Evolutionary conservation across 2,113 vertebrate species (phyloP).

Genomic region (Ornithorhynchus anatinus): DNA sequence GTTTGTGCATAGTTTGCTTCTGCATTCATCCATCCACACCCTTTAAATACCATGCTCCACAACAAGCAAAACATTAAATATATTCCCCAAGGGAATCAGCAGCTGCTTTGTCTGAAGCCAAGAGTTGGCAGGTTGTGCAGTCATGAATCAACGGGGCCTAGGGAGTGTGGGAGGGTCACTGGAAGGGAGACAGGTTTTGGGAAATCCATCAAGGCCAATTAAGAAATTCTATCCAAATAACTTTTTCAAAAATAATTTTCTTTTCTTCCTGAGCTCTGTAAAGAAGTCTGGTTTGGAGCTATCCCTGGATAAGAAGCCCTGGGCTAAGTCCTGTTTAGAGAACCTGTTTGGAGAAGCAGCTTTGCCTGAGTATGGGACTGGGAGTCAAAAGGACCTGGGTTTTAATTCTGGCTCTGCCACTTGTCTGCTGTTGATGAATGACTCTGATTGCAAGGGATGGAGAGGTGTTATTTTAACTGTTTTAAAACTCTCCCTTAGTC

Average conservation of each 20-base stretch:
- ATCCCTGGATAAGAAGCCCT: background rate
- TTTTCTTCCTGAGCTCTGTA: no score
- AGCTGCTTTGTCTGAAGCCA: background rate
- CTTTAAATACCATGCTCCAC: background rate
- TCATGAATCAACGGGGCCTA: background rate
- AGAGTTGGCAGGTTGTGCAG: rapidly evolving
- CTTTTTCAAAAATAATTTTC: background rate
- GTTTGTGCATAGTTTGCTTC: background rate
- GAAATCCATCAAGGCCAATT: background rate
- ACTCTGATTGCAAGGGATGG: no score
- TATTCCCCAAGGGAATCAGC: background rate
- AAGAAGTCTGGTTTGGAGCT: background rate
- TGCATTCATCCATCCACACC: constrained; percentile 1
- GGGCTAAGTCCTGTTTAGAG: background rate
- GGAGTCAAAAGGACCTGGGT: no score
- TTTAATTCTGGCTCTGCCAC: no score
- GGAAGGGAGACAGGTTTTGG: background rate
- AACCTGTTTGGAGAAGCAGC: no score
- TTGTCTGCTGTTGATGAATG: no score
- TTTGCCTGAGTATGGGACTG: no score
- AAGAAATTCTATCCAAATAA: background rate
- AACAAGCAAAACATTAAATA: background rate
- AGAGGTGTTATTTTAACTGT: no score
- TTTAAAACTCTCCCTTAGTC: no score
- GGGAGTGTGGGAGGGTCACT: background rate